A percentile compares a stretch with the other conserved stretches of the same genome.
Conservation (phyloP, 2,797 vertebrate genomes). For the Odontamblyopus lacepedii region DNA sequence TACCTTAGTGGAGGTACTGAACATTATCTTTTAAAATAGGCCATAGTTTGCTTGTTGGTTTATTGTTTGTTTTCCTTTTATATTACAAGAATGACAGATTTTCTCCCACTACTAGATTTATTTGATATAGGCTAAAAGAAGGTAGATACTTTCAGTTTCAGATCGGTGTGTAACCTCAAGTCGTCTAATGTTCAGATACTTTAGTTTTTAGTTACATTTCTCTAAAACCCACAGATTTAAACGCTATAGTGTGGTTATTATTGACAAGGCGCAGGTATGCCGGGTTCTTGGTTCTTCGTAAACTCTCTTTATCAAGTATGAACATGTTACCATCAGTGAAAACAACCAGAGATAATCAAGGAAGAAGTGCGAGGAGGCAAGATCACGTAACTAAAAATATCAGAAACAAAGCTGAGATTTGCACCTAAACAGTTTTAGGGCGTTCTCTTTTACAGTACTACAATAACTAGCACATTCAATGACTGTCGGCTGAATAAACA, state of each 20-base stretch:
- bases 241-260: not conserved
- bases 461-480: not conserved
- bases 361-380: not conserved
- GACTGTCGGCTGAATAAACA: not conserved
- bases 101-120: no score
- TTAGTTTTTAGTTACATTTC: not conserved
- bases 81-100: no score
- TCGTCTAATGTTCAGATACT: not conserved
- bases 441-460: not conserved
- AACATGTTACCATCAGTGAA: not conserved
- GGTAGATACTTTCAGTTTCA: no score
- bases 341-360: not conserved
- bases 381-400: not conserved
- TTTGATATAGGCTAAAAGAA: no score
- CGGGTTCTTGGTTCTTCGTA: not conserved
- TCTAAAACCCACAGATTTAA: not conserved
- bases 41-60: no score
- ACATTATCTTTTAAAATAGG: no score
- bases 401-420: not conserved
- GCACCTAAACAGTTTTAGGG: not conserved
- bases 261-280: not conserved
- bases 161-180: not conserved
- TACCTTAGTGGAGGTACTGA: no score
- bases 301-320: not conserved
- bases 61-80: no score